A percentile compares a stretch with the other conserved stretches of the same genome.
phyloP scores from a whole-genome alignment of 2,113 vertebrate species.

The Myrmecobius fasciatus region DNA sequence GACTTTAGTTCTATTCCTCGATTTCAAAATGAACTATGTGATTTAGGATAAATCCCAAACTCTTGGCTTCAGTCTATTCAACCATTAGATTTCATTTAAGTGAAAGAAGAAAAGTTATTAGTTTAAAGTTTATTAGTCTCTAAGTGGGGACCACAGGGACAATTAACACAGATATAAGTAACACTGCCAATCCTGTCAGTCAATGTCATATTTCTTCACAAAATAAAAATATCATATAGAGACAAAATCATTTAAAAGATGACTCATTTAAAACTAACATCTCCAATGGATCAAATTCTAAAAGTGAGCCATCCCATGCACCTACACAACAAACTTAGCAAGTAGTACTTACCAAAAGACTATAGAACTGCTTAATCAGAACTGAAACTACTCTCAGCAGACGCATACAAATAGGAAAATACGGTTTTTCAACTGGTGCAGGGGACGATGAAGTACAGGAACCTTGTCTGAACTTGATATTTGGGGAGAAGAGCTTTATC shows the following conservation, averaged over 20 bases:
- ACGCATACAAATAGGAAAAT: constrained; percentile 99
- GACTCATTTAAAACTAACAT: constrained; percentile 9
- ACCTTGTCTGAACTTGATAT: constrained; percentile 99
- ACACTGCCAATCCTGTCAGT: neutral
- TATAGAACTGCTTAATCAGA: constrained; percentile 98
- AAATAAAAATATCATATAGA: constrained; percentile 22
- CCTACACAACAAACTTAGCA: constrained; percentile 7
- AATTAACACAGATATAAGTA: constrained; percentile 18
- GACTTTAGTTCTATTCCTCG: constrained; percentile 19
- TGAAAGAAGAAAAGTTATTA: constrained; percentile 18
- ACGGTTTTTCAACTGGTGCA: constrained; percentile 96
- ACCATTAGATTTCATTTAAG: constrained; percentile 11
- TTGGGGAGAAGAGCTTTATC: constrained; percentile 99
- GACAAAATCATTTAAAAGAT: neutral
- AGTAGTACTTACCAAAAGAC: constrained; percentile 91
- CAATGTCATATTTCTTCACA: neutral
- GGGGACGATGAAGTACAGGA: constrained; percentile 91
- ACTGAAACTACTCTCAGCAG: constrained; percentile 97
- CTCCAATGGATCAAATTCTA: neutral
- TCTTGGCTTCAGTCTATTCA: constrained; percentile 17
- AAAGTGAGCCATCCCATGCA: neutral
- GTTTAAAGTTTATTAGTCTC: constrained; percentile 42
- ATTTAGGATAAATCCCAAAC: constrained; percentile 10
- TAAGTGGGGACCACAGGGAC: neutral
- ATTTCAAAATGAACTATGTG: neutral